phyloP scores from a whole-genome alignment of 2,888 invertebrate genomes.

The Leistus spinibarbis region DNA sequence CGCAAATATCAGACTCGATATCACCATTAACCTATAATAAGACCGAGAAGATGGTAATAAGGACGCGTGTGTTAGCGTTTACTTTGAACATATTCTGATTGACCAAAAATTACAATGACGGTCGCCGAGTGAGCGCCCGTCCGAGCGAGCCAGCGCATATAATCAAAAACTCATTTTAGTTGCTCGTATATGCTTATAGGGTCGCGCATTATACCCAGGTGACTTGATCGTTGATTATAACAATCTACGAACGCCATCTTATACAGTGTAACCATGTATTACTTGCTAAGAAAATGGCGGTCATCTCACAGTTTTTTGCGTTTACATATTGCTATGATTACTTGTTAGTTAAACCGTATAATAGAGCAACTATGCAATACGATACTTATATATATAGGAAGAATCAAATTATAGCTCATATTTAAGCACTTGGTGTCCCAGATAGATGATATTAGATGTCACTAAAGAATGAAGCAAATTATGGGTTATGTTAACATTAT shows the following conservation, averaged over 20 bases:
- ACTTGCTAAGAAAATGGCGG: constrained; percentile 38
- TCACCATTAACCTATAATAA: constrained; percentile 7
- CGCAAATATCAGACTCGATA: neutral
- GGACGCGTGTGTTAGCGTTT: constrained; percentile 9
- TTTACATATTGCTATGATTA: neutral
- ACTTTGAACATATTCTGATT: constrained; percentile 9
- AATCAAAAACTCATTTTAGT: constrained; percentile 2
- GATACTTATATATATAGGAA: neutral
- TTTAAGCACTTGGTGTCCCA: neutral
- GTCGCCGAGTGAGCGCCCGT: neutral
- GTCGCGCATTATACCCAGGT: neutral
- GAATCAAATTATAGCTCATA: neutral
- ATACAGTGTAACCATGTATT: constrained; percentile 29
- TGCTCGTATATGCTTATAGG: neutral
- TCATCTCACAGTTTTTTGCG: neutral
- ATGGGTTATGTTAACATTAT: too few species aligned
- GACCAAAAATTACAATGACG: neutral
- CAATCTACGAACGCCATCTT: constrained; percentile 32
- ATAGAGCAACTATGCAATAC: neutral
- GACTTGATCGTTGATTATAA: constrained; percentile 23
- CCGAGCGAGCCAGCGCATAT: too few species aligned
- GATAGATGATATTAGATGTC: too few species aligned
- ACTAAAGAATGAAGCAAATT: too few species aligned
- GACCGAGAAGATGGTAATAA: constrained; percentile 5
- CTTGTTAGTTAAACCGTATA: neutral